Conservation (phyloP, 2,797 vertebrate species). For the Poecilia gillii region DNA sequence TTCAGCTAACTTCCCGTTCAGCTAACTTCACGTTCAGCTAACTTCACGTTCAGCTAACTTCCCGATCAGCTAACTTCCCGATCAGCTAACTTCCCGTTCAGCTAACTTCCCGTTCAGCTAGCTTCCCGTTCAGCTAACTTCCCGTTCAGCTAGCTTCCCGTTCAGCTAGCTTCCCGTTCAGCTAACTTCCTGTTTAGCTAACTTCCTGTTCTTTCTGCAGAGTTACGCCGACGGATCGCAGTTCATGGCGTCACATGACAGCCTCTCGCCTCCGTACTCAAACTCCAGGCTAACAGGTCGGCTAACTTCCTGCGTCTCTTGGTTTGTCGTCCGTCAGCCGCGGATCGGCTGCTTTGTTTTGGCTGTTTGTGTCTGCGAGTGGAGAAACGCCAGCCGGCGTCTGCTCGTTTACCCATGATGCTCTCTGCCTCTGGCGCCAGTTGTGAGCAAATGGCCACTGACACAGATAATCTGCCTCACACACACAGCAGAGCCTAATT, state of each 20-base stretch:
- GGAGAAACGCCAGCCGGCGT: constrained; percentile 50
- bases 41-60: too few species aligned
- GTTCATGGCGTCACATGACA: constrained; percentile 93
- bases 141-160: too few species aligned
- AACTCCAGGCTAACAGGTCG: constrained; percentile 91
- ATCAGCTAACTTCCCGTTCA: too few species aligned
- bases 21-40: too few species aligned
- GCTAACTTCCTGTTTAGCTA: not conserved
- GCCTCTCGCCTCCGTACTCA: constrained; percentile 92
- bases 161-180: too few species aligned
- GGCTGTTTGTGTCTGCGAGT: constrained; percentile 19
- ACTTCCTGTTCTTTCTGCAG: constrained; percentile 69
- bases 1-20: too few species aligned
- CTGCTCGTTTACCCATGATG: constrained; percentile 76
- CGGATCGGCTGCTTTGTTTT: constrained; percentile 8
- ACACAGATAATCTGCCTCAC: constrained; percentile 78
- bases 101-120: too few species aligned
- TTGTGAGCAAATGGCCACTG: constrained; percentile 82
- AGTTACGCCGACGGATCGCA: constrained; percentile 91
- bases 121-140: too few species aligned
- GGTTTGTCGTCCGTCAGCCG: constrained; percentile 10
- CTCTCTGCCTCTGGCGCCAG: constrained; percentile 76
- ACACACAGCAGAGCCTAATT: constrained; percentile 66
- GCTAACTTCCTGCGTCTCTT: not conserved
- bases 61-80: too few species aligned